phyloP scores from a whole-genome alignment of 92 coral and sea anemone genomes.

The Porites rus region DNA sequence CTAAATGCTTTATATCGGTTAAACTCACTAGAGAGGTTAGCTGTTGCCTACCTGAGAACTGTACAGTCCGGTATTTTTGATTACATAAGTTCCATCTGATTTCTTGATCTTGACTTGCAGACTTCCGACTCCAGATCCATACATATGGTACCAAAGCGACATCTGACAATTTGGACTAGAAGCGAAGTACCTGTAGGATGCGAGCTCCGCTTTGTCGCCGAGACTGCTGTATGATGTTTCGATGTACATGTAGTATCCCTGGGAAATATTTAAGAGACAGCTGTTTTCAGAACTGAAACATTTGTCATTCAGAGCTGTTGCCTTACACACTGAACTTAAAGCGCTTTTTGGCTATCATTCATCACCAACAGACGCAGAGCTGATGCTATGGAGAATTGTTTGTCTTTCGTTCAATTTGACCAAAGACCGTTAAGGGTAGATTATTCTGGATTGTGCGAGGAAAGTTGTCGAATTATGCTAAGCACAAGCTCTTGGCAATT shows the following conservation, averaged over 20 bases:
- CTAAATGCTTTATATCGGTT: neutral
- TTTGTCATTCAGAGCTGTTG: too few relatives aligned
- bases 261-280: neutral
- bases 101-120: conserved; percentile 79
- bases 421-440: too few relatives aligned
- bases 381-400: too few relatives aligned
- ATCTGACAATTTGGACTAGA: conserved; percentile 89
- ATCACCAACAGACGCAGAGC: too few relatives aligned
- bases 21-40: neutral
- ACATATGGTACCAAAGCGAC: conserved; percentile 96
- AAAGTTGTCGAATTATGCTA: too few relatives aligned
- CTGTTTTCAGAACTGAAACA: too few relatives aligned
- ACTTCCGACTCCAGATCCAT: conserved; percentile 81
- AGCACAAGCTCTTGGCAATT: too few relatives aligned
- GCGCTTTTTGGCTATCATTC: too few relatives aligned
- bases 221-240: conserved; percentile 74
- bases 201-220: conserved; percentile 91
- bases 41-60: conserved; percentile 36
- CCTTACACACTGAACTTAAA: too few relatives aligned
- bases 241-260: conserved; percentile 98
- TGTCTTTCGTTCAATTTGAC: too few relatives aligned
- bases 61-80: conserved; percentile 35
- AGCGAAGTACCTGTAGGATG: conserved; percentile 92
- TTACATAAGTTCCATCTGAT: conserved; percentile 78
- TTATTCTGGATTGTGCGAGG: too few relatives aligned